These are phyloP conservation scores for Marmota monax DNA, from an alignment of 2,113 vertebrate species.

Conservation along the genomic window DNA sequence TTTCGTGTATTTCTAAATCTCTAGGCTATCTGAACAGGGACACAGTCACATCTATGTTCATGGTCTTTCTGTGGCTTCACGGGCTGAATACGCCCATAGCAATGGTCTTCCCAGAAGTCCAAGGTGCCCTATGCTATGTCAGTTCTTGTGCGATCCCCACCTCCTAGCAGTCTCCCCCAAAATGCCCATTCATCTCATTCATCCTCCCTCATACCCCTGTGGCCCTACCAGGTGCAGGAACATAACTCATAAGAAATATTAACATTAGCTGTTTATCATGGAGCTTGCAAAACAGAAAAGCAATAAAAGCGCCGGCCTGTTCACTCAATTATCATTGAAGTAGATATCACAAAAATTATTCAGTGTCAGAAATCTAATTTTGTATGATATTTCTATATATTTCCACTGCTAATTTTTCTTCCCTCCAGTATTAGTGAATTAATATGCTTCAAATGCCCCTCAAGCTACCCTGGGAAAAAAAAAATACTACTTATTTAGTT, in stretches of 20 bases:
- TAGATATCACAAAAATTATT: conserved; percentile 90
- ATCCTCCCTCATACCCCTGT: conserved; percentile 84
- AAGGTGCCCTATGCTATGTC: background rate
- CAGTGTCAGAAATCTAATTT: conserved; percentile 92
- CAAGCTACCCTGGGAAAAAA: conserved; percentile 90
- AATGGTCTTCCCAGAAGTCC: conserved; percentile 20
- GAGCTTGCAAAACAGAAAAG: conserved; percentile 87
- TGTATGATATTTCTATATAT: conserved; percentile 91
- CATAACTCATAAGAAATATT: conserved; percentile 89
- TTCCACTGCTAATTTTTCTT: conserved; percentile 87
- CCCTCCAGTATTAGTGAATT: conserved; percentile 87
- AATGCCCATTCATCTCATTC: conserved; percentile 85
- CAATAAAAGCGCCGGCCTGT: conserved; percentile 86
- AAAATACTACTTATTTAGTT: conserved; percentile 91
- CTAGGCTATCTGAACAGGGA: background rate
- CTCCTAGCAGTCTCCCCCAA: conserved; percentile 79
- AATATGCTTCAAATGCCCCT: conserved; percentile 92
- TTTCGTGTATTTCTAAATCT: background rate
- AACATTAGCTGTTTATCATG: conserved; percentile 89
- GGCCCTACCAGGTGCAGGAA: conserved; percentile 84
- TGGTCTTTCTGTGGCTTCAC: background rate
- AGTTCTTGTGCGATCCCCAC: conserved; percentile 73
- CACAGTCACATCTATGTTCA: background rate
- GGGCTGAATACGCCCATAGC: background rate
- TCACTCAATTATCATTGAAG: conserved; percentile 88